Evolutionary conservation across 1,140 invertebrate genomes (phyloP), one percentile per base, ranked within the genome.

Genomic region (Lethocerus indicus): DNA sequence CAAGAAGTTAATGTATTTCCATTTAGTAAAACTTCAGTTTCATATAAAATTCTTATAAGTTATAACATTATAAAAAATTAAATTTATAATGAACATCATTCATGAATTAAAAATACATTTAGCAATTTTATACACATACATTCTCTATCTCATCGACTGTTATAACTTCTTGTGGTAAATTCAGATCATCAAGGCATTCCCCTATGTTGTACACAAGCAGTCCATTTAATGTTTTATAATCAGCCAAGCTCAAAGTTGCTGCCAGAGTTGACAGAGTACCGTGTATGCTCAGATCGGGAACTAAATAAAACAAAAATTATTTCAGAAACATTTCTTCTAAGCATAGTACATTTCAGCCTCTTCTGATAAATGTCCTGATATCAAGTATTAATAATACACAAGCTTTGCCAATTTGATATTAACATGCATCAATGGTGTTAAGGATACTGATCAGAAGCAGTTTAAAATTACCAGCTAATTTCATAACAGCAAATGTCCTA

Each of bases 181-280:
- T 54, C 26, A 67, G 66, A 56, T 87, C 83, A 50, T 84, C 82
- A 13, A 93, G 67, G 52, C 76, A 75, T 64, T 98, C 93, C 14
- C 89, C 91, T 36, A 98, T 77, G 69, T 98, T 98, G 61, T 89
- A 84, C 1, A 79, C 75, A 1, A 98, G 67, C 20, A 98, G 69
- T 21, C 90, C 91, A 42, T 86, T 74, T 18, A 97, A 78, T 9
- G 96, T 63, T 63, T 83, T 79, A 63, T 95, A 97, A 61, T 95
- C 89, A 14, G 76, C 69, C 18, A 83, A 71, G 67, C 92, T 83
- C 20, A 97, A 60, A n/a, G 78, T 74, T 49, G 79, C 79, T 60
- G 87, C 78, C 53, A 95, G 75, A 24, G 87, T 89, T 0, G 88
- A 87, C 36, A 96, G 67, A 18, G 76, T 79, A 16, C 90, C 91